phyloP scores from a whole-genome alignment of 2,888 invertebrate species.

The Eupithecia abbreviata region DNA sequence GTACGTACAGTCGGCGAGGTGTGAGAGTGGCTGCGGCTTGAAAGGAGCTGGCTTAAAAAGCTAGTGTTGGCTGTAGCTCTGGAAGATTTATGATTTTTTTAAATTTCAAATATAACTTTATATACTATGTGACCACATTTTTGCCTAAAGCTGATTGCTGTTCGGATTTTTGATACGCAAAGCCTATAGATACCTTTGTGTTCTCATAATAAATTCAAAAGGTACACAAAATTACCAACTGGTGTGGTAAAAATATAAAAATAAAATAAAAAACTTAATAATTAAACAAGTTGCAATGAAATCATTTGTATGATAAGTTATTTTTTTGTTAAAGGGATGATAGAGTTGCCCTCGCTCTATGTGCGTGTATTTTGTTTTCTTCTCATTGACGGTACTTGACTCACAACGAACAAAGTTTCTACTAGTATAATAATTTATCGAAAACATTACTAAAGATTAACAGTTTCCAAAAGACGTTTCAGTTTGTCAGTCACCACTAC shows the following conservation, averaged over 20 bases:
- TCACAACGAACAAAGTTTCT: neutral
- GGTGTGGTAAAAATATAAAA: neutral
- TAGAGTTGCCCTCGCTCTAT: neutral
- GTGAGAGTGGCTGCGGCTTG: constrained; percentile 61
- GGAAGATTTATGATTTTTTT: neutral
- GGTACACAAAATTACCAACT: neutral
- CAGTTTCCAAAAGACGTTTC: too few species aligned
- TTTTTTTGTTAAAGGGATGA: neutral
- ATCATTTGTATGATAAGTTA: too few species aligned
- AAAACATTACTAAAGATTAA: too few species aligned
- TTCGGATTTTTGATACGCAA: neutral
- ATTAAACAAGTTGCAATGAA: neutral
- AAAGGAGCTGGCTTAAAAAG: constrained; percentile 62
- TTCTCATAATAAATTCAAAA: neutral
- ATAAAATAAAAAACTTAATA: neutral
- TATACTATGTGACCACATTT: neutral
- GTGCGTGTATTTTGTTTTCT: neutral
- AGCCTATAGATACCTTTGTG: neutral
- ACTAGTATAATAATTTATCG: too few species aligned
- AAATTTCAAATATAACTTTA: neutral
- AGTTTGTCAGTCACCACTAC: too few species aligned
- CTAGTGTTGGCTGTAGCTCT: constrained; percentile 43
- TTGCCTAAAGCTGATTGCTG: neutral
- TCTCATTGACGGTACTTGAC: neutral
- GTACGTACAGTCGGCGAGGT: constrained; percentile 52